Base-by-base conservation (phyloP, 2,888 invertebrate species). In the Cenopis cana region DNA sequence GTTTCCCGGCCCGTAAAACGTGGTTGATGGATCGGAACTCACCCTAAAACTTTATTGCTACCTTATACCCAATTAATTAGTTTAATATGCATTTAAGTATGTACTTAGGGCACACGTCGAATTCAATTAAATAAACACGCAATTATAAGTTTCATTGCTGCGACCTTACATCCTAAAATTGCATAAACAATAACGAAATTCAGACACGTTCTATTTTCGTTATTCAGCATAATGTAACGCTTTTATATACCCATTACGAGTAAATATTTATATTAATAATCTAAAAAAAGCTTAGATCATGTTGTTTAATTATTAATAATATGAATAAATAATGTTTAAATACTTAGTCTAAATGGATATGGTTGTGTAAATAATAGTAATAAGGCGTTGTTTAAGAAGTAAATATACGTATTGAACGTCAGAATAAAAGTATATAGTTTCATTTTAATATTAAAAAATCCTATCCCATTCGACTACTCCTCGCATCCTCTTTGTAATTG, bases 331-430 rank as follows among this genome's bases (percentile, higher is more conserved):
- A 62, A 72, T 52, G 68, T 72, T 72, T 62, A 18, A 71, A 54
- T 62, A 69, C 20, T 69, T 59, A 68, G 59, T 65, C 18, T 65
- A 60, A 71, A 62, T 72, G 50, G 41, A 60, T 67, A 73, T 66
- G 74, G 74, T 74, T 75, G 73, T 75, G 74, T 74, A 75, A 70
- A 75, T 74, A 74, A 66, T 68, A 68, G 55, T 54, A 49, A 66
- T 85, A 86, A 85, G 83, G 65, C 78, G 83, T 88, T 88, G 85
- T 80, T 84, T 89, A 90, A 90, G 86, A 79, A 87, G 87, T 82
- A 78, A 84, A 82, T 88, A 91, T 89, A 90, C 80, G 85, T 85
- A 89, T 85, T 87, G 87, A 87, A 84, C 87, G 86, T 89, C 85
- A 73, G 73, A 76, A 75, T 73, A 73, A 36, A 64, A 24, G 18